These are phyloP conservation scores for Sussaba pulchella DNA, from an alignment of 2,888 invertebrate genomes.

Conservation along the genomic window DNA sequence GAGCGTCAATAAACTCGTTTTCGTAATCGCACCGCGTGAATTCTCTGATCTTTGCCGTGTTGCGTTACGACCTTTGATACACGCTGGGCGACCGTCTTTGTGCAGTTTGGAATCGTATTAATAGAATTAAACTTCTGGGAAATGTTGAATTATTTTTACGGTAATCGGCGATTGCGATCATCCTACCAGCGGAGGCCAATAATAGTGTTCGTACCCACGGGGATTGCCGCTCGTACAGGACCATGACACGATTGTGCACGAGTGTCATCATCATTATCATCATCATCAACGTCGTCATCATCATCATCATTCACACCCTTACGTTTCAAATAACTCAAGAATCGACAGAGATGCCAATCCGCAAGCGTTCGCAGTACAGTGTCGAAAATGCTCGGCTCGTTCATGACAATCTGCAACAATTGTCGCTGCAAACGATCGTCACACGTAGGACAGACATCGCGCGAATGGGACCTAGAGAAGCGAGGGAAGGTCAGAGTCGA, in stretches of 20 bases:
- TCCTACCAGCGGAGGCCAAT: slow-evolving; percentile 17
- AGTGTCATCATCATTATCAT: too few relatives aligned
- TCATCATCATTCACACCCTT: too few relatives aligned
- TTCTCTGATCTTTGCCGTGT: slow-evolving; percentile 54
- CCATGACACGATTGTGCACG: too few relatives aligned
- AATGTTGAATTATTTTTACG: slow-evolving; percentile 51
- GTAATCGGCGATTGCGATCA: slow-evolving; percentile 42
- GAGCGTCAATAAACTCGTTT: slow-evolving; percentile 57
- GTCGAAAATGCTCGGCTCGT: not conserved
- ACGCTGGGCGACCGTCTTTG: slow-evolving; percentile 34
- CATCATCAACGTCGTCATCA: too few relatives aligned
- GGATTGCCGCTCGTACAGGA: not conserved
- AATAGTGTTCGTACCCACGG: slow-evolving; percentile 5
- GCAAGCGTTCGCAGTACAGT: not conserved
- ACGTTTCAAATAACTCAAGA: slow-evolving; percentile 18
- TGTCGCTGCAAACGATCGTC: slow-evolving; percentile 66
- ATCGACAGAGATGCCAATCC: not conserved
- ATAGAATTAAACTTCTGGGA: slow-evolving; percentile 54
- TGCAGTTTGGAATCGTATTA: slow-evolving; percentile 26
- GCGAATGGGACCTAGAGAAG: slow-evolving; percentile 13
- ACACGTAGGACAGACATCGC: slow-evolving; percentile 52
- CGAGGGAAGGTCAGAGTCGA: not conserved
- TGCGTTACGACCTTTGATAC: slow-evolving; percentile 10
- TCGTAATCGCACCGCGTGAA: slow-evolving; percentile 22
- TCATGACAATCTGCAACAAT: slow-evolving; percentile 49